phyloP scores from a whole-genome alignment of 1,140 invertebrate species.

The Nomia melanderi region DNA sequence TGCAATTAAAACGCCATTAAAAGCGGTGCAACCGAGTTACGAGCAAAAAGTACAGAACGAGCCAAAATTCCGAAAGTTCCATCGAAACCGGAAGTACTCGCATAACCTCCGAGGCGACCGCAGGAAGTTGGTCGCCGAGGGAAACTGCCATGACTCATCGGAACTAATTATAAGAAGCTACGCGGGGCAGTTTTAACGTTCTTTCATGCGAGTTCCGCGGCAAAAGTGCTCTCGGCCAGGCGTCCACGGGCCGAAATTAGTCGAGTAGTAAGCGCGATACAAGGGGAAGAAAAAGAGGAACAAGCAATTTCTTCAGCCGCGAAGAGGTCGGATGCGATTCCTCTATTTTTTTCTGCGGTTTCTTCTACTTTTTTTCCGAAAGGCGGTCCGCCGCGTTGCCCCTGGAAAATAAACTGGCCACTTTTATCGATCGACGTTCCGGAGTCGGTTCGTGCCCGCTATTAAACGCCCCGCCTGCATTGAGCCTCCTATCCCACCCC shows the following conservation, averaged over 20 bases:
- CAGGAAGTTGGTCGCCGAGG: neutral
- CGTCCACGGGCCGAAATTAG: constrained; percentile 46
- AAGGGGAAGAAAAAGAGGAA: no score
- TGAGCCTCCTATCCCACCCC: neutral
- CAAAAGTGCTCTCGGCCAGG: constrained; percentile 17
- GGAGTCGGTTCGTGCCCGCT: constrained; percentile 53
- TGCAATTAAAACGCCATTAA: no score
- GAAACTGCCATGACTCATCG: constrained; percentile 24
- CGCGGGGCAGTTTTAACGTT: constrained; percentile 22
- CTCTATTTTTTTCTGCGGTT: constrained; percentile 15
- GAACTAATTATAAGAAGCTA: constrained; percentile 50
- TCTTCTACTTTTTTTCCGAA: constrained; percentile 9
- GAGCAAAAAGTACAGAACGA: no score
- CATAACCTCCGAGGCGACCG: neutral
- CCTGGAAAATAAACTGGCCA: constrained; percentile 62
- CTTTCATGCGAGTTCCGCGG: constrained; percentile 18
- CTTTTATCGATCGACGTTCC: constrained; percentile 64
- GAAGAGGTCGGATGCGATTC: constrained; percentile 32
- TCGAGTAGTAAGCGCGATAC: constrained; percentile 53
- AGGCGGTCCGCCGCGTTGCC: constrained; percentile 13
- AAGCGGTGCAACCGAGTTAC: no score
- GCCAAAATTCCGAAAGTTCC: no score
- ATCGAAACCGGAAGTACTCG: neutral
- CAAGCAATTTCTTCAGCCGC: constrained; percentile 54
- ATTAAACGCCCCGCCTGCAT: constrained; percentile 56